A percentile compares a stretch with the other conserved stretches of the same genome.
These are phyloP conservation scores for western clawed frog (Xenopus tropicalis) DNA, from an alignment of 2,113 vertebrate genomes.

Conservation along the genomic window DNA sequence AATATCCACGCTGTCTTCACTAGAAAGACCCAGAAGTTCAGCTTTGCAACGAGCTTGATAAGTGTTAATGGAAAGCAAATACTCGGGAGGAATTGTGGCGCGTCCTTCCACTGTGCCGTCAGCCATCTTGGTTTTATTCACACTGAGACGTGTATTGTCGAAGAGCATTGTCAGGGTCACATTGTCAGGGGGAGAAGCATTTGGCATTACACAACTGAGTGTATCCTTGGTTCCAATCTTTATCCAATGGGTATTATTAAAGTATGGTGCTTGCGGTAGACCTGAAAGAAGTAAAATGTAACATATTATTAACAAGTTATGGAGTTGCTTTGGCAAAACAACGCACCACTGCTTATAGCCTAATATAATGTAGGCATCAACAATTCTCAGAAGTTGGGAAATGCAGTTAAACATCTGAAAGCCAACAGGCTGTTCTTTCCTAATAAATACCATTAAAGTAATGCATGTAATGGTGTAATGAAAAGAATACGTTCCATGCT, in stretches of 20 bases:
- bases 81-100: neutral
- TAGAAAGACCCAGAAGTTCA: neutral
- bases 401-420: too few relatives aligned
- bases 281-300: too few relatives aligned
- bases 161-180: neutral
- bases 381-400: too few relatives aligned
- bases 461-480: too few relatives aligned
- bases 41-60: constrained; percentile 1
- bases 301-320: too few relatives aligned
- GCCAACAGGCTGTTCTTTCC: too few relatives aligned
- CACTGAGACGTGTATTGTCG: neutral
- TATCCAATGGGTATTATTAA: neutral
- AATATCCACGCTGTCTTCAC: neutral
- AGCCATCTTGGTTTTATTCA: neutral
- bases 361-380: too few relatives aligned
- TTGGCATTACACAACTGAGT: neutral
- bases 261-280: neutral
- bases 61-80: neutral
- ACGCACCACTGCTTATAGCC: too few relatives aligned
- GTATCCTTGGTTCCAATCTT: neutral
- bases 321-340: too few relatives aligned
- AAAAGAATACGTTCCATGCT: too few relatives aligned
- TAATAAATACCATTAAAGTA: too few relatives aligned
- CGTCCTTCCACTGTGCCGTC: neutral
- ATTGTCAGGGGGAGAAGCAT: constrained; percentile 15